Evolutionary conservation across 1,140 invertebrate genomes (phyloP).

Genomic region (Trichomalopsis sarcophagae): DNA sequence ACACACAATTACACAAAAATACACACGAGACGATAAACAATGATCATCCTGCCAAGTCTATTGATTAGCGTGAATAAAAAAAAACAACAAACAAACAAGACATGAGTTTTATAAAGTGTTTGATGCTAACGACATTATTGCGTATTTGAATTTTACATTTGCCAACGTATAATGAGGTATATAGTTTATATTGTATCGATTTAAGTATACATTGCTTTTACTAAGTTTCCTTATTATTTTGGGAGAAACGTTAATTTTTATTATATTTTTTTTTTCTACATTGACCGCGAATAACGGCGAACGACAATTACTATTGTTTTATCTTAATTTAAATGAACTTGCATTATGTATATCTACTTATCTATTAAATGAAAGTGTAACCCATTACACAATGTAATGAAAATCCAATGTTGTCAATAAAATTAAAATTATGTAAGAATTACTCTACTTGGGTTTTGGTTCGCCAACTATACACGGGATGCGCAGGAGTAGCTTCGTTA

Average conservation of each 20-base stretch:
- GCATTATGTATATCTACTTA: constrained; percentile 66
- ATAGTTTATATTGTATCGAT: background rate
- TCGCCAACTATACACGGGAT: background rate
- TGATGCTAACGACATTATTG: constrained; percentile 3
- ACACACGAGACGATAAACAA: constrained; percentile 23
- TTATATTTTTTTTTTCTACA: background rate
- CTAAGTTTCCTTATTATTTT: background rate
- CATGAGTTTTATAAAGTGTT: constrained; percentile 40
- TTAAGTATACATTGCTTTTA: background rate
- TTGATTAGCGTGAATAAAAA: constrained; percentile 16
- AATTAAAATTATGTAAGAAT: constrained; percentile 53
- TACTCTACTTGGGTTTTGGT: constrained; percentile 52
- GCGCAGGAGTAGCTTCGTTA: background rate
- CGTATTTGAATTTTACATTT: constrained; percentile 30
- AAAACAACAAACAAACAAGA: background rate
- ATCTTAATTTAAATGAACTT: constrained; percentile 37
- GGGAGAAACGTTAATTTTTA: background rate
- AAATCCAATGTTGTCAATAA: constrained; percentile 72
- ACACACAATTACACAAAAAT: background rate
- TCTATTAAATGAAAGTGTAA: constrained; percentile 65
- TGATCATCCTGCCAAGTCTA: constrained; percentile 36
- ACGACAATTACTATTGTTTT: background rate
- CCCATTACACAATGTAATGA: constrained; percentile 66
- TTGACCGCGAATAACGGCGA: background rate
- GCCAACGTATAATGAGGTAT: background rate